Evolutionary conservation across 2,888 invertebrate genomes (phyloP).

Genomic region (Dastarcus helophoroides): DNA sequence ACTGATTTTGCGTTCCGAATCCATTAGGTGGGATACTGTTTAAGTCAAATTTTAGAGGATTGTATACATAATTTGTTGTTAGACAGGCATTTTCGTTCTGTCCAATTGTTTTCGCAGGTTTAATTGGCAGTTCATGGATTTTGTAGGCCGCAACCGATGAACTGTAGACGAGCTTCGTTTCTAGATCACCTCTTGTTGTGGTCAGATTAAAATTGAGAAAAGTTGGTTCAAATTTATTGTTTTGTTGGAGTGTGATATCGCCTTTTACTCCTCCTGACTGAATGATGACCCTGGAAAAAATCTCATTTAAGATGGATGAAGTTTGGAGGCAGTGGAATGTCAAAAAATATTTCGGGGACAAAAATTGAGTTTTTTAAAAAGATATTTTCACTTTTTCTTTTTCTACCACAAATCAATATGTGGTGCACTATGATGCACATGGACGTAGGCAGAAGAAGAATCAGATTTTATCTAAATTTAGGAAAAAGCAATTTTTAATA

Average conservation of each 20-base stretch:
- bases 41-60: constrained; percentile 55
- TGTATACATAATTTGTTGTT: constrained; percentile 62
- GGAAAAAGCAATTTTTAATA: too few relatives aligned
- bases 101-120: constrained; percentile 41
- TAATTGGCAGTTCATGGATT: constrained; percentile 60
- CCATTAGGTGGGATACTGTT: constrained; percentile 55
- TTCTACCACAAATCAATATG: constrained; percentile 5
- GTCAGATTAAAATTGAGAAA: constrained; percentile 61
- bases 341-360: too few relatives aligned
- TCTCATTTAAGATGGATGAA: too few relatives aligned
- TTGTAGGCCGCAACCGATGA: constrained; percentile 60
- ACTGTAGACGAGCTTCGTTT: constrained; percentile 61
- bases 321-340: too few relatives aligned
- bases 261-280: constrained; percentile 73
- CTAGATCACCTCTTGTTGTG: constrained; percentile 52
- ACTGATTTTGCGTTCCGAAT: constrained; percentile 78
- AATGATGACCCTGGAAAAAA: constrained; percentile 49
- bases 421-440: too few relatives aligned
- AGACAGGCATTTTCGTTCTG: constrained; percentile 46
- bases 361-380: too few relatives aligned
- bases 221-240: constrained; percentile 75
- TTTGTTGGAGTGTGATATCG: constrained; percentile 63
- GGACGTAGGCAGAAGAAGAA: too few relatives aligned
- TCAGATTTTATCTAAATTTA: too few relatives aligned
- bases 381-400: constrained; percentile 1